Conservation (phyloP, 2,888 invertebrate species). For the Lumbricus terrestris region DNA sequence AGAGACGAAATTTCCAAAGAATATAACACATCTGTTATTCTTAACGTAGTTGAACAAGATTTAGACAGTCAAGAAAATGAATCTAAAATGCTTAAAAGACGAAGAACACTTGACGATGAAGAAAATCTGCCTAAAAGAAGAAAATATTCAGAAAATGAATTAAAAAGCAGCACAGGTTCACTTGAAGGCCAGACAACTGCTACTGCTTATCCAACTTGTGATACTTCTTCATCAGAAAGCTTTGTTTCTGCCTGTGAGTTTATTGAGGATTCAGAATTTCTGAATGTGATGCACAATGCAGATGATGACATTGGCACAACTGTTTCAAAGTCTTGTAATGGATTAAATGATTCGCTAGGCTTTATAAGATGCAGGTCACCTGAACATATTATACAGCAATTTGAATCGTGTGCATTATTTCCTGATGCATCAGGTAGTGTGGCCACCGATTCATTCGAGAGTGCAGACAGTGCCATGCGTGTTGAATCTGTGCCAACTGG, state of each 20-base stretch:
- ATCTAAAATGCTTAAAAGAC: background rate
- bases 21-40: no score
- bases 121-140: background rate
- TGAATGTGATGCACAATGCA: background rate
- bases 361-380: background rate
- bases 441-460: background rate
- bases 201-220: background rate
- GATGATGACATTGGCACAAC: background rate
- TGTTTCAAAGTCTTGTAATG: background rate
- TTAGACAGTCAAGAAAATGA: no score
- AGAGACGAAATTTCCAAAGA: no score
- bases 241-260: background rate
- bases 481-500: background rate
- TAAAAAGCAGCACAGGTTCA: background rate
- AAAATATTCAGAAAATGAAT: background rate
- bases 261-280: background rate
- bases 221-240: background rate
- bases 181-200: background rate
- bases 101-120: background rate
- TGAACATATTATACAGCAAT: background rate
- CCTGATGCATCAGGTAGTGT: background rate
- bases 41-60: no score
- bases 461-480: background rate
- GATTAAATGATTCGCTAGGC: background rate
- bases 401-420: background rate